These are phyloP conservation scores for Cataglyphis hispanica DNA, from an alignment of 1,140 invertebrate species.

Conservation along the genomic window DNA sequence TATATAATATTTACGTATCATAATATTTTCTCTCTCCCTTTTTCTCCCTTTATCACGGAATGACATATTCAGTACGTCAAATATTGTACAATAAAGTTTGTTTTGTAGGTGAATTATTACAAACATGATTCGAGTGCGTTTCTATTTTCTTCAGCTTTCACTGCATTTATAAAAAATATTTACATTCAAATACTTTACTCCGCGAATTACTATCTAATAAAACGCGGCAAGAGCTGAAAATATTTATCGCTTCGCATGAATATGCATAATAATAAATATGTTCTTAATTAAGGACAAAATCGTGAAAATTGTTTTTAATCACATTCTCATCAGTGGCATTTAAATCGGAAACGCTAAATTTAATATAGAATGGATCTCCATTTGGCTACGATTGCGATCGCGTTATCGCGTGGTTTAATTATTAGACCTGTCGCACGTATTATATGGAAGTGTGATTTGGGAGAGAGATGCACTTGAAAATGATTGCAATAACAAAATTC, in stretches of 20 bases:
- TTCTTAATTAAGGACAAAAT: not conserved
- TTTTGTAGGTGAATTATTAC: not conserved
- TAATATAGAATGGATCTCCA: not conserved
- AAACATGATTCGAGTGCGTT: not conserved
- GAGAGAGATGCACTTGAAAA: no score
- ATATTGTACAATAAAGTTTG: not conserved
- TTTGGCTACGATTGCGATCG: not conserved
- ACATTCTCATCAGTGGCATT: not conserved
- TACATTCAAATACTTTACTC: not conserved
- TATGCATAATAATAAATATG: not conserved
- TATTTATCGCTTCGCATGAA: no score
- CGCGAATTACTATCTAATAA: not conserved
- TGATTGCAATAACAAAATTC: no score
- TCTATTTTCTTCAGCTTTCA: not conserved
- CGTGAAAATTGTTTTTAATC: constrained; percentile 1
- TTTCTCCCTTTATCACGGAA: no score
- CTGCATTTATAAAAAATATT: not conserved
- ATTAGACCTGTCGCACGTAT: not conserved
- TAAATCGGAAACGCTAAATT: constrained; percentile 9
- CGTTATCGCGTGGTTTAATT: not conserved
- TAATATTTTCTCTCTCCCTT: no score
- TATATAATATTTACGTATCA: not conserved
- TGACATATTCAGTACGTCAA: no score
- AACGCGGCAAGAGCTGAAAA: not conserved
- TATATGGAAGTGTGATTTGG: not conserved